Base-by-base conservation (phyloP, 2,888 invertebrate genomes). In the Cheilosia pagana region DNA sequence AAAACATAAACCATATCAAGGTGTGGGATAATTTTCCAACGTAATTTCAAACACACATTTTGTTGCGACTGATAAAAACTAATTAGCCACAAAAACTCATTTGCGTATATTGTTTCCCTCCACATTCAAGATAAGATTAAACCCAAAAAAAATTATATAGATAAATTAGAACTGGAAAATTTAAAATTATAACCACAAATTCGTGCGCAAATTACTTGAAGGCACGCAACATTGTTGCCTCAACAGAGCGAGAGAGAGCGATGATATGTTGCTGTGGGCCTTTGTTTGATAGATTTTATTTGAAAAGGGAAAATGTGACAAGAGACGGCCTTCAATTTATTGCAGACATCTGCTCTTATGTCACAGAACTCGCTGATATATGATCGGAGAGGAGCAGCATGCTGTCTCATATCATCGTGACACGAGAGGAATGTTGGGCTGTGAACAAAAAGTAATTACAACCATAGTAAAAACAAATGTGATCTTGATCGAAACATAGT, bases 191-290 rank as follows among this genome's bases (percentile, higher is more conserved):
- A 35, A 35, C 12, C 35, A 35, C 35, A 35, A 35, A 12, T 35
- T 39, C 6, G 43, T 45, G 35, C 6, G 8, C 60, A 25, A 59
- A 60, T 16, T 52, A 25, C 45, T 10, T 25, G 50, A 50, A n/a
- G 21, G 12, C 68, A 68, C 31, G 68, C 68, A 68, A 68, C 68
- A 55, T 55, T 68, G 55, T 68, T 68, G 68, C 25, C 41, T 12
- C 35, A 35, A 35, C 35, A 35, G 10, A 23, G 31, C 23, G 21
- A 50, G 4, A 43, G 6, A 7, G 8, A 6, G 25, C 1, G 25
- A 10, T 60, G 19, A 16, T 23, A 50, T 52, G 52, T 65, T 52
- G 52, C 52, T 35, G 3, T 21, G 21, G 0, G 19, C 8, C 7
- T 14, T 14, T 43, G 25, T 14, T 14, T 43, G 25, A 14, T 14